Evolutionary conservation across 2,888 invertebrate species (phyloP), one percentile per base, ranked within the genome.

Genomic region (Temnothorax rugatulus): DNA sequence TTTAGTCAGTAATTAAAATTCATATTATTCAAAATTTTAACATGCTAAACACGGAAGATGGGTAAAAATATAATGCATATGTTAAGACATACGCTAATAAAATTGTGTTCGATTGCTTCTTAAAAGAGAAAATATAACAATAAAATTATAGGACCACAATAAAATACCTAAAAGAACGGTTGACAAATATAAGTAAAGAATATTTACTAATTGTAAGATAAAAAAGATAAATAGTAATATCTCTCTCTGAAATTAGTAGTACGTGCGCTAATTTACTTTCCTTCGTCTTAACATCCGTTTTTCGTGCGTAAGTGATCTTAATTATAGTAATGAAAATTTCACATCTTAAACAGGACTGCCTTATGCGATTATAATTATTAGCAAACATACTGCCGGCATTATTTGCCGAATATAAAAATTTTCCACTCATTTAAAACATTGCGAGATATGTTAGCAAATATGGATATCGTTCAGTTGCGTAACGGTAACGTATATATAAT

Each of bases 361-460:
- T 64, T 38, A 38, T 64, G 21, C 21, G 8, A 29, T 59, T 61
- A 50, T 64, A 25, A 64, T 3, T 18, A 50, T 76, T 63, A 76
- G 25, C 75, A 21, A 50, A 64, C 11, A 15, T 38, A 25, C 18
- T 18, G 13, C n/a, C n/a, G n/a, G n/a, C n/a, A n/a, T 52, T 76
- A 64, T 64, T 76, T 76, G 25, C 18, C 9, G 18, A 38, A 50
- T 18, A 38, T 52, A 64, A 76, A 64, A 8, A 52, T 76, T 64
- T 82, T 75, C 44, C 54, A 82, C 75, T 84, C 79, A 82, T 74
- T 84, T 82, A 29, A 63, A n/a, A 83, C 76, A 86, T 83, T 41
- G 63, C 59, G 57, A 13, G 13, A 44, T 54, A 38, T 21, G 29
- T 68, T 47, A 34, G 66, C 34, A 34, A 34, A 61, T 13, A 34